Conservation (phyloP, 2,797 vertebrate species). For the Girardinus metallicus region DNA sequence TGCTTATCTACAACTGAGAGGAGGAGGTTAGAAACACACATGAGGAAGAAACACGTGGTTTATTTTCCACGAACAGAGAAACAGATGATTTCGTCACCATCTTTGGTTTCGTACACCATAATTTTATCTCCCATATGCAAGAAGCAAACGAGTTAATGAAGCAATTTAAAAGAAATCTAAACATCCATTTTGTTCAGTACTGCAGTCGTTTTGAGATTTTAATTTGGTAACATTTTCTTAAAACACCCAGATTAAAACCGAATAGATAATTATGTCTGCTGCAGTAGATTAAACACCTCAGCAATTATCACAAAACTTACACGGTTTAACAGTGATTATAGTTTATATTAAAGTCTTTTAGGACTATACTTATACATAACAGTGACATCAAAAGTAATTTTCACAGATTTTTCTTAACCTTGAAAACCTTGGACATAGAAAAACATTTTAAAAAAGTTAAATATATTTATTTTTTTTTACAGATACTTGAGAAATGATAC, state of each 20-base stretch:
- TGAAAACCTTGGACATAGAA: too few species aligned
- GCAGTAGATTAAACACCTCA: not conserved
- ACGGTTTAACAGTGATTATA: too few species aligned
- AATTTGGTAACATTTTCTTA: not conserved
- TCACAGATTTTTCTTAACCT: not conserved
- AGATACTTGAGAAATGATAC: too few species aligned
- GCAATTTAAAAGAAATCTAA: not conserved
- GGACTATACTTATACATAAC: too few species aligned
- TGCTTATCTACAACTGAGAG: not conserved
- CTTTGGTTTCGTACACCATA: not conserved
- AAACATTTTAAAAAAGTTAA: too few species aligned
- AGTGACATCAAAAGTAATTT: not conserved
- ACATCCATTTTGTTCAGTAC: too few species aligned
- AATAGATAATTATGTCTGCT: not conserved
- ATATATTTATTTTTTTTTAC: too few species aligned
- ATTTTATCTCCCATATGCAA: not conserved
- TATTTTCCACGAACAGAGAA: not conserved
- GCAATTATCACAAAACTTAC: not conserved
- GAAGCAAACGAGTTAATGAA: not conserved
- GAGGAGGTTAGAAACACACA: not conserved
- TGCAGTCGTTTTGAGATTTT: not conserved
- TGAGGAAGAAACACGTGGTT: not conserved
- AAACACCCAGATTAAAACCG: not conserved
- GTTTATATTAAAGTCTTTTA: too few species aligned
- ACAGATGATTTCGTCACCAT: not conserved